These are phyloP conservation scores for Aleadryas rufinucha DNA, from an alignment of 2,113 vertebrate species.

Conservation along the genomic window DNA sequence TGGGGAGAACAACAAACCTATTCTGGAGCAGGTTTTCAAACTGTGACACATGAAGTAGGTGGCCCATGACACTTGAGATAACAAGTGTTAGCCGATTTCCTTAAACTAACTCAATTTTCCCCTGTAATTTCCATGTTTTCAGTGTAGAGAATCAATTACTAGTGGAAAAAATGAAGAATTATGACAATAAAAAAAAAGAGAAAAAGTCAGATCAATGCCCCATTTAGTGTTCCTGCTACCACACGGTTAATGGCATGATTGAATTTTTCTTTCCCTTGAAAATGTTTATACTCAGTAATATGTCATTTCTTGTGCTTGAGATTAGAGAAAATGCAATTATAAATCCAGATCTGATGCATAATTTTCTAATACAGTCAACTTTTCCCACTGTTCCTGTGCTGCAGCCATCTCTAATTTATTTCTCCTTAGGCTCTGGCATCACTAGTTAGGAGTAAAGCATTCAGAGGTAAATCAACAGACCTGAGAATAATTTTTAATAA, in stretches of 20 bases:
- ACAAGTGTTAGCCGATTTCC: neutral
- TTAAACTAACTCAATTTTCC: neutral
- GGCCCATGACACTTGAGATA: neutral
- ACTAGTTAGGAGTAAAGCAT: neutral
- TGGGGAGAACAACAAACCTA: neutral
- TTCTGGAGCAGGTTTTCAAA: neutral
- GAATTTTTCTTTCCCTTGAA: neutral
- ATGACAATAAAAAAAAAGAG: neutral
- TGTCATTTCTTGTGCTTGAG: neutral
- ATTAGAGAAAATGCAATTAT: slow-evolving; percentile 39
- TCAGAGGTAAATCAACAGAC: neutral
- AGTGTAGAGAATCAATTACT: neutral
- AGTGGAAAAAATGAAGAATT: neutral
- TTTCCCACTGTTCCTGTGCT: neutral
- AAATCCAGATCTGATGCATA: slow-evolving; percentile 15
- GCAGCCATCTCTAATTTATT: slow-evolving; percentile 38
- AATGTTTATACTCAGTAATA: neutral
- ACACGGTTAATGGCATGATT: neutral
- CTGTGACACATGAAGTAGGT: neutral
- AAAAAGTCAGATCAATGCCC: neutral
- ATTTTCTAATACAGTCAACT: slow-evolving; percentile 31
- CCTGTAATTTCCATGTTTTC: neutral
- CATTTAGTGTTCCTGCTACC: neutral
- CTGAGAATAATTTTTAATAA: neutral
- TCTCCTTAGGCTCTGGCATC: neutral